Evolutionary conservation across 2,797 vertebrate species (phyloP), one percentile per base, ranked within the genome.

Genomic region (Sparus aurata): DNA sequence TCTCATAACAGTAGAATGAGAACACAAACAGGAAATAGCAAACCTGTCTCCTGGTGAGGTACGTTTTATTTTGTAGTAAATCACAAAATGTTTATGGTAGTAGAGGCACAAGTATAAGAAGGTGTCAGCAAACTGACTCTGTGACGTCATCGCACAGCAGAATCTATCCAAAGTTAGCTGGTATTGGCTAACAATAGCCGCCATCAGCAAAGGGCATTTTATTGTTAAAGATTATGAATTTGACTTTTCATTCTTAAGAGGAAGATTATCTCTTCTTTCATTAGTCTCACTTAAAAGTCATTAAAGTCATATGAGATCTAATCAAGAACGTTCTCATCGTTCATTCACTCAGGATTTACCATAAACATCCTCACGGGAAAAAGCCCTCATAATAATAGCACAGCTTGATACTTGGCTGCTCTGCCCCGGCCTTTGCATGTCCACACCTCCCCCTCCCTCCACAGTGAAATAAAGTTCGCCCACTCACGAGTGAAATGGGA

Each of bases 401-500:
- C 57, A 43, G 75, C 67, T 22, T 61, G 58, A 83, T 80, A 79
- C 84, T 68, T 84, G 75, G 64, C 66, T 71, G 64, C 60, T 75
- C 49, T 46, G 23, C 16, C 20, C 38, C 4, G 54, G 76, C 62
- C 67, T 71, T 45, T 18, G 18, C 69, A 15, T 83, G 75, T 84
- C 80, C 68, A 38, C 77, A 49, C 64, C 47, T 67, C 53, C 72
- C 82, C 72, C 77, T 9, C 61, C 58, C 68, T 90, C 83, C 66
- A 74, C 83, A 87, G 78, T 77, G 78, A 92, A 93, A 86, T 89
- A 81, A 87, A 86, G 85, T 86, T 90, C 77, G 82, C 89, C 93
- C 90, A 93, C 92, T 94, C 89, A 85, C 82, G 47, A 86, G 86
- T 85, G 84, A 93, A 93, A 93, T 93, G 86, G 89, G 86, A 94